Conservation (phyloP, 2,113 vertebrate species). For the Mormyrus iriodes region DNA sequence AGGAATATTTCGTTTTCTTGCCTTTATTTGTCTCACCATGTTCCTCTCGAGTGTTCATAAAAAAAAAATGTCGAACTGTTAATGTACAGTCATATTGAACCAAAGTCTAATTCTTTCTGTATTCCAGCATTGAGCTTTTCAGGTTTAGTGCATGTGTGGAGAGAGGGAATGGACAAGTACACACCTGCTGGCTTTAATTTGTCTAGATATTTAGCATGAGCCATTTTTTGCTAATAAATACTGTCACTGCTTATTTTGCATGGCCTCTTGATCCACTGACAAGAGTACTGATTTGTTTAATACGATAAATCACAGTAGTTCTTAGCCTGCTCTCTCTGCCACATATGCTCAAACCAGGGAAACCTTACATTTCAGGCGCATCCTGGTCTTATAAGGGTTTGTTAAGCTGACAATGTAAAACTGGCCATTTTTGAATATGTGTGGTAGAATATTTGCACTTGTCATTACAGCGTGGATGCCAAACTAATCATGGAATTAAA, state of each 20-base stretch:
- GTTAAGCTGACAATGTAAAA: slow-evolving; percentile 26
- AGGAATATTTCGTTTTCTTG: neutral
- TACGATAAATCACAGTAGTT: slow-evolving; percentile 46
- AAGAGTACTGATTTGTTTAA: slow-evolving; percentile 54
- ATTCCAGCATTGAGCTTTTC: neutral
- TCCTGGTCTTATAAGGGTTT: neutral
- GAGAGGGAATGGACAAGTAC: slow-evolving; percentile 14
- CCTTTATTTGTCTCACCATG: neutral
- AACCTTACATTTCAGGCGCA: neutral
- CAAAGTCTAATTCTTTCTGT: neutral
- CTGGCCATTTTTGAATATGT: neutral
- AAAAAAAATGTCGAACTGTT: too few relatives aligned
- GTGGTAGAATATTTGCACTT: neutral
- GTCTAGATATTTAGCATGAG: slow-evolving; percentile 41
- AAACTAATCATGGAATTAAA: neutral
- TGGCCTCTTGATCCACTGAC: slow-evolving; percentile 28
- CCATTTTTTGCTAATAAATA: slow-evolving; percentile 43
- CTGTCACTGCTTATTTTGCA: slow-evolving; percentile 40
- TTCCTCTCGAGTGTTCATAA: neutral
- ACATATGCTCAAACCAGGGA: slow-evolving; percentile 24
- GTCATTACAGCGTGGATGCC: neutral
- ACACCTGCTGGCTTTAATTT: slow-evolving; percentile 38
- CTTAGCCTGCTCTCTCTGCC: slow-evolving; percentile 29
- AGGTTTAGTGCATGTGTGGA: slow-evolving; percentile 6
- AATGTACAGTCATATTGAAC: neutral